Evolutionary conservation across 2,888 invertebrate species (phyloP), one percentile per base, ranked within the genome.

Genomic region (Euzetes globulus): DNA sequence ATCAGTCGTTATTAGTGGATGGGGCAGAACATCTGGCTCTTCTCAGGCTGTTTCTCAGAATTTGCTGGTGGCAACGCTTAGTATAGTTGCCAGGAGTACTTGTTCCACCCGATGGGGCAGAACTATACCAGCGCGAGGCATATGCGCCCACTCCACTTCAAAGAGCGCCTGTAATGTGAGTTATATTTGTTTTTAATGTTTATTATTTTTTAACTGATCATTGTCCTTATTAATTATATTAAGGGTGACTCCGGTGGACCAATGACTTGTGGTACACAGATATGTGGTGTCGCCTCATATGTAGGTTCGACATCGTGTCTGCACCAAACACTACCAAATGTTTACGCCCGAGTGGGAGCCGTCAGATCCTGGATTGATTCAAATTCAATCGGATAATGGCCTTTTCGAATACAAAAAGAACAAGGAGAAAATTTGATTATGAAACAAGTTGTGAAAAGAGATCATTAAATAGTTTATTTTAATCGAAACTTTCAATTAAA

Each of bases 231-330:
- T n/a, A n/a, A n/a, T n/a, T n/a, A n/a, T n/a, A n/a, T n/a, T n/a
- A 29, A n/a, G 11, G 60, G 55, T 55, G 55, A 50, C 13, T 25
- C 52, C 9, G 72, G 72, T 5, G 72, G 72, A 41, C 72, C 72
- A 3, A 19, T 72, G 7, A 60, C 60, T 60, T 50, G 72, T 19
- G 47, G 22, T 13, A 4, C 27, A 25, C 7, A 17, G 5, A 19
- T 72, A 17, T 50, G 50, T n/a, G 72, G 72, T 7, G 72, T 72
- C 1, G 72, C 55, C 17, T 58, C 58, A 4, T 72, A 58, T n/a
- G n/a, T n/a, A 58, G 72, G 72, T 11, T 50, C 72, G 2, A 55
- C 72, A 1, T 37, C 55, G 1, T 72, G 72, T 37, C 52, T 55
- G 17, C 27, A 27, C 27, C 15, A 19, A n/a, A 60, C 29, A 3